These are phyloP conservation scores for Aurelia sp. DNA, from an alignment of 30 jellyfish, hydroid and myxozoan genomes.

Conservation along the genomic window DNA sequence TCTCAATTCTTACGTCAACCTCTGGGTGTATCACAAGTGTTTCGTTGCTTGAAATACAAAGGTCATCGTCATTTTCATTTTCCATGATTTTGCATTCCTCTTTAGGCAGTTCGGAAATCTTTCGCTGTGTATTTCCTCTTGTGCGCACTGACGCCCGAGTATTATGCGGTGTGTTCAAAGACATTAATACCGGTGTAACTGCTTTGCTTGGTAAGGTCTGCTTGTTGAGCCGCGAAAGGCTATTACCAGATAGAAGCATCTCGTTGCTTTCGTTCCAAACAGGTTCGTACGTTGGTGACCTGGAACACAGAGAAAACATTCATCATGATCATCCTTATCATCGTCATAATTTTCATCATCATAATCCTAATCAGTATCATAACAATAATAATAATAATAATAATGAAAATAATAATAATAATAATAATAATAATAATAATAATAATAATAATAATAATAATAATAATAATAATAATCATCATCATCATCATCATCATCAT, in stretches of 20 bases:
- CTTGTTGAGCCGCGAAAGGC: conserved; percentile 13
- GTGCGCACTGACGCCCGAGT: conserved; percentile 47
- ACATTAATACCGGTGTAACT: neutral
- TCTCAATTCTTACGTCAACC: neutral
- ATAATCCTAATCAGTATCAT: too few relatives aligned
- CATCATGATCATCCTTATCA: too few relatives aligned
- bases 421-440: too few relatives aligned
- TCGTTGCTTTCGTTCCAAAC: neutral
- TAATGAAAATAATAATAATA: too few relatives aligned
- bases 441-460: too few relatives aligned
- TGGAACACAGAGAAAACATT: neutral
- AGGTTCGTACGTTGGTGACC: neutral
- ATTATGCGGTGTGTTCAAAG: conserved; percentile 52
- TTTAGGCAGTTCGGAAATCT: neutral
- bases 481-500: too few relatives aligned
- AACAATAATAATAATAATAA: too few relatives aligned
- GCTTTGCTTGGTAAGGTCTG: conserved; percentile 9
- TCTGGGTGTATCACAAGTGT: conserved; percentile 9
- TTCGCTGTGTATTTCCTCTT: neutral
- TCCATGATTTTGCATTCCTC: neutral
- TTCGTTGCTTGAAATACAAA: conserved; percentile 6
- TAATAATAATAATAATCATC: too few relatives aligned
- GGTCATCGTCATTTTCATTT: conserved; percentile 1
- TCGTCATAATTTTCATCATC: too few relatives aligned
- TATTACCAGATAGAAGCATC: neutral